Base-by-base conservation (phyloP, 2,797 vertebrate genomes). In the Oreochromis mossambicus region DNA sequence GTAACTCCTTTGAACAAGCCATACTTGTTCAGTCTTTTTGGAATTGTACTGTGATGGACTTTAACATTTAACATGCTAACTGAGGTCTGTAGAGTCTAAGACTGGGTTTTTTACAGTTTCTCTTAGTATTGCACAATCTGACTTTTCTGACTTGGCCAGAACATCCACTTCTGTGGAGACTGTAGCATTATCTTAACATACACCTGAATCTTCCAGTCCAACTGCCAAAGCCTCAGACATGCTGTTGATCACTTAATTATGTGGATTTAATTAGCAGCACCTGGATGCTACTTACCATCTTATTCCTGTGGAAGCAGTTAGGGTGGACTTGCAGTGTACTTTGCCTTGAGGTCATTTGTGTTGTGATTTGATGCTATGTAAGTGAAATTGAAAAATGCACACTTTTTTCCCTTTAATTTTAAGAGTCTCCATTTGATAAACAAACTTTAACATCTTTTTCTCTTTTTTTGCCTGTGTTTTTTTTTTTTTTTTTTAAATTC, bases 341-440 rank as follows among this genome's bases (percentile, higher is more conserved):
- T 58, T 3, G 15, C 5, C 56, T 61, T 1, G 17, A 63, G 58
- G 58, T 36, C 2, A 36, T 36, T 63, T 34, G 7, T 36, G 9
- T 0, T 63, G 58, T 0, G 6, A 0, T 38, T 63, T 7, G 32
- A n/a, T 12, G 4, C 6, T 36, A 7, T 63, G 10, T 7, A 36
- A 36, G 9, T n/a, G 19, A 63, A 63, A 12, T 1, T 63, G 58
- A 63, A 11, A 43, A 15, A 17, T 43, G 14, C 41, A 24, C 38
- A 15, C 8, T 26, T 26, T 70, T n/a, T 3, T 10, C 56, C 29
- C 0, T 46, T 43, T 43, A 43, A 70, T 26, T 70, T 46, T 9
- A 70, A 46, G 8, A 11, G 46, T 46, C 66, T 11, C 0, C 38
- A 24, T 26, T 70, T 58, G 21, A 24, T 15, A 43, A 68, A 43